Base-by-base conservation (phyloP, 2,113 vertebrate genomes). In the Pagrus major region DNA sequence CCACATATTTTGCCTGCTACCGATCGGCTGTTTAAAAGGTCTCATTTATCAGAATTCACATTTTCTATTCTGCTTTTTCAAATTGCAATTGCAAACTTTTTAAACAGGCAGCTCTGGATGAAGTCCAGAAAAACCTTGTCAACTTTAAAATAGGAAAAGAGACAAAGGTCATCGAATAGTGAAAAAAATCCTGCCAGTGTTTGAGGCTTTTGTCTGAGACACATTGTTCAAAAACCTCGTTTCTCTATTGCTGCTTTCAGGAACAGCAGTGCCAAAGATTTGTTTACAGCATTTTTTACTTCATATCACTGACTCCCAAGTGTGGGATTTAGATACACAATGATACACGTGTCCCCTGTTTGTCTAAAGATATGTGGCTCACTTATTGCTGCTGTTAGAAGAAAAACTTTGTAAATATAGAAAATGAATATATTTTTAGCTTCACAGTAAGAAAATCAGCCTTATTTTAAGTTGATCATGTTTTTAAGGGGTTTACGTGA, bases 371-470 rank as follows among this genome's bases (percentile, higher is more conserved):
- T 67, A 55, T 12, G 25, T 71, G 35, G 55, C 39, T 71, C 27
- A 47, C 44, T 44, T 70, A 12, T 58, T 66, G 76, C 65, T 88
- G 85, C 76, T 66, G 54, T 63, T 42, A 49, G 46, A 65, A 23
- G 12, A 39, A 60, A n/a, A 75, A 77, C 55, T 37, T 67, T 90
- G 84, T 88, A 88, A 80, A 85, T 89, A 84, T 42, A 64, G 8
- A 81, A n/a, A 66, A 78, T 46, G 74, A 69, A 68, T 65, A 83
- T 79, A 77, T 75, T 63, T 18, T 85, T 25, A 37, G 20, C n/a
- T 5, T 68, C 44, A 55, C 21, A 42, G 35, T 47, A 31, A 74
- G 25, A 61, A 21, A 6, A 61, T 18, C 49, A 23, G 54, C 27
- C 27, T 4, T 52, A 31, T 27, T 61, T 51, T 4, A n/a, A 71